Percentiles rank a stretch among this genome's conserved stretches.
phyloP scores from a whole-genome alignment of 2,888 invertebrate species.

The Allygus modestus region DNA sequence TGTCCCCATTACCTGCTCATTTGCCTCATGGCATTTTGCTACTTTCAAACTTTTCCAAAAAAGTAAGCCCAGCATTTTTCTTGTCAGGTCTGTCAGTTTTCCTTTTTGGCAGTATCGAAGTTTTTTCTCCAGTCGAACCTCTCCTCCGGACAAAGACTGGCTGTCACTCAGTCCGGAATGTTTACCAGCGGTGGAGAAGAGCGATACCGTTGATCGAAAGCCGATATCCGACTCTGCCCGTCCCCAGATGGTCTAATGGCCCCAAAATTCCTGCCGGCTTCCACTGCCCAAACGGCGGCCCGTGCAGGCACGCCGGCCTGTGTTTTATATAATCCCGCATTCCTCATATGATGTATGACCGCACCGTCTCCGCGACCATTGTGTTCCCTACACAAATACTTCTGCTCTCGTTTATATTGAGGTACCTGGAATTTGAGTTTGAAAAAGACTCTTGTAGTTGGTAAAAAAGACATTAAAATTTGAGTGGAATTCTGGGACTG shows the following conservation, averaged over 20 bases:
- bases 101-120: slow-evolving; percentile 23
- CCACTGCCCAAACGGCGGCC: slow-evolving; percentile 44
- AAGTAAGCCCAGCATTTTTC: neutral
- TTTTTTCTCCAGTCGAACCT: neutral
- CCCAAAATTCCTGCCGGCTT: slow-evolving; percentile 48
- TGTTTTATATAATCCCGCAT: slow-evolving; percentile 54
- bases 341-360: slow-evolving; percentile 31
- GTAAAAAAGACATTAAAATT: slow-evolving; percentile 45
- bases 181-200: slow-evolving; percentile 22
- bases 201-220: slow-evolving; percentile 47
- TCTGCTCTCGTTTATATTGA: slow-evolving; percentile 29
- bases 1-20: too few relatives aligned
- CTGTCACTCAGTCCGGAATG: slow-evolving; percentile 31
- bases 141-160: slow-evolving; percentile 1
- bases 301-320: slow-evolving; percentile 46
- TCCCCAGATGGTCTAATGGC: slow-evolving; percentile 56
- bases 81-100: neutral
- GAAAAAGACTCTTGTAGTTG: neutral
- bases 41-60: too few relatives aligned
- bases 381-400: slow-evolving; percentile 42
- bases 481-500: slow-evolving; percentile 40
- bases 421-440: slow-evolving; percentile 9
- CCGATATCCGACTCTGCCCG: slow-evolving; percentile 37
- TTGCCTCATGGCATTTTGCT: too few relatives aligned
- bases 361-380: slow-evolving; percentile 7